Percentiles rank a stretch among this genome's conserved stretches.
Evolutionary conservation across 1,140 invertebrate genomes (phyloP).

Genomic region (Metopolophium dirhodum): DNA sequence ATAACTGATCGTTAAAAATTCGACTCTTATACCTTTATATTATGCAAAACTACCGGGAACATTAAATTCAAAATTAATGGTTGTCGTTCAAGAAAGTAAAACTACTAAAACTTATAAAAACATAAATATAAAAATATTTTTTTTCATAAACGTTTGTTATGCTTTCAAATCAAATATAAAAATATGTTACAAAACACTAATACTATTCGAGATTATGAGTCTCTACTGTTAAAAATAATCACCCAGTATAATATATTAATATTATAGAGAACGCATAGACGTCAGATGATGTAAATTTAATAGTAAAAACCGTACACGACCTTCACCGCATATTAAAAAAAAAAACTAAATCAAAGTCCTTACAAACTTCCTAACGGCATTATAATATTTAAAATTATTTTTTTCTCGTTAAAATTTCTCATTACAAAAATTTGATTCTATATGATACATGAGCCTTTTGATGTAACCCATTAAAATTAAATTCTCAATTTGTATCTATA

Average conservation of each 20-base stretch:
- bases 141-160: too few relatives aligned
- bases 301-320: background rate
- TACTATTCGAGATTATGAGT: background rate
- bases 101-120: too few relatives aligned
- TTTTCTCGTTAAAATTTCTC: background rate
- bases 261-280: background rate
- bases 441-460: too few relatives aligned
- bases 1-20: background rate
- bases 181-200: background rate
- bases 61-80: too few relatives aligned
- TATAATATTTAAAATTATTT: background rate
- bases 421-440: background rate
- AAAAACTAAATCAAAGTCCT: background rate
- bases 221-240: background rate
- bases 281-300: background rate
- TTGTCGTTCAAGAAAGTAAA: too few relatives aligned
- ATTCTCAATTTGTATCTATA: too few relatives aligned
- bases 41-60: background rate
- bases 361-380: background rate
- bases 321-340: background rate
- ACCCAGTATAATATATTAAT: background rate
- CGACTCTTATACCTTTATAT: background rate
- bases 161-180: background rate
- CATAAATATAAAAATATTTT: too few relatives aligned
- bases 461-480: too few relatives aligned